Percentiles rank a stretch among this genome's conserved stretches.
These are phyloP conservation scores for Latheticus oryzae DNA, from an alignment of 2,888 invertebrate genomes.

Conservation along the genomic window DNA sequence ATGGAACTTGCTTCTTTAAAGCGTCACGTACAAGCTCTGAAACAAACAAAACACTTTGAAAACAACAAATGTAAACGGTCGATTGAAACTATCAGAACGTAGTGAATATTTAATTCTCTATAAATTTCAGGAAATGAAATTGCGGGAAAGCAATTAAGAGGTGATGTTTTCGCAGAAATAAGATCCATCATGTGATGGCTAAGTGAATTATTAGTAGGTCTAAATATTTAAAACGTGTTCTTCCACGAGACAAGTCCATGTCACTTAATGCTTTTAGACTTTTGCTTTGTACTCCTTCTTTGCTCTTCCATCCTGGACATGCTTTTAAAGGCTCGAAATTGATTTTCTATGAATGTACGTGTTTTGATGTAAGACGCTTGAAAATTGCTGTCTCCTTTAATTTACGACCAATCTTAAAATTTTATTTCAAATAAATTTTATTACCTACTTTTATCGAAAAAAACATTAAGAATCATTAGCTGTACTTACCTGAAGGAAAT, in stretches of 20 bases:
- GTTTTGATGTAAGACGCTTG: conserved; percentile 6
- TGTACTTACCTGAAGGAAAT: conserved; percentile 76
- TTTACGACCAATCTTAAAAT: no score
- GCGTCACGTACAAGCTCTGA: conserved; percentile 52
- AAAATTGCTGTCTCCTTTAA: conserved; percentile 1
- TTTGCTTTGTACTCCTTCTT: conserved; percentile 7
- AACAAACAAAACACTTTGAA: conserved; percentile 47
- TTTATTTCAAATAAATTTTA: no score
- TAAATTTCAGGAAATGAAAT: conserved; percentile 8
- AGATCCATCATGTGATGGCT: conserved; percentile 3
- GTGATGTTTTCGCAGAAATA: conserved; percentile 1
- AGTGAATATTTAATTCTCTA: conserved; percentile 24
- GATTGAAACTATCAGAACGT: no score
- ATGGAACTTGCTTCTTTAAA: conserved; percentile 45
- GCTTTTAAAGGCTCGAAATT: conserved; percentile 24
- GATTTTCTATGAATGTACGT: conserved; percentile 26
- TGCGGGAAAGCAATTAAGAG: conserved; percentile 12
- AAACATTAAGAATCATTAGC: no score
- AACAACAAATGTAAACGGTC: no score
- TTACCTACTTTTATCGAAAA: no score
- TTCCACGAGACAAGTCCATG: neutral
- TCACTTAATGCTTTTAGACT: conserved; percentile 15
- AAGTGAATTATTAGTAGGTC: no score
- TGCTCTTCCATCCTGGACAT: conserved; percentile 6
- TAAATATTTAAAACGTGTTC: conserved; percentile 23